Evolutionary conservation across 2,797 vertebrate species (phyloP), one percentile per base, ranked within the genome.

Genomic region (Orestias chungarensis): DNA sequence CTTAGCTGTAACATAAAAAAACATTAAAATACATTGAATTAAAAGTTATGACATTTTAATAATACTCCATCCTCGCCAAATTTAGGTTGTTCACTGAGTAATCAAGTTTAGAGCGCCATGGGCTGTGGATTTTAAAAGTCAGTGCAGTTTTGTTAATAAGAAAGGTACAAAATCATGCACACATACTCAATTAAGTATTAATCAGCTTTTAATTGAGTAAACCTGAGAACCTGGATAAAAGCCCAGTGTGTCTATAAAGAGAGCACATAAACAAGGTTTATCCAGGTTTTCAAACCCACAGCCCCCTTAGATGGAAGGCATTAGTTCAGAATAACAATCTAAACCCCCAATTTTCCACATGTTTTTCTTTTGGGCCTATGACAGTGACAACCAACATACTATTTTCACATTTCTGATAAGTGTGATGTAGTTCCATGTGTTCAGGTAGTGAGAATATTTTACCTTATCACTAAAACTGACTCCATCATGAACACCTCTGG

Each of bases 401-500:
- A 17, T 35, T 70, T 55, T 75, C 75, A 65, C 44, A 12, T 64
- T 66, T 35, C 8, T 35, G 55, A 59, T 35, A 59, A 18, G 29
- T 57, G 29, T 31, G 52, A 55, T 55, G 17, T 25, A 27, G 52
- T 59, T 1, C 23, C 52, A 75, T 71, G 54, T 27, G 65, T 59
- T 59, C 31, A 46, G 35, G 25, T 27, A 2, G 50, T 52, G 80
- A 75, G 70, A 54, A 23, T 3, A 68, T 52, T 75, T 59, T 79
- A 74, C 66, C 82, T 86, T 64, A 54, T 81, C 71, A 31, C 78
- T 11, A 66, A 73, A 72, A 73, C 77, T 81, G n/a, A n/a, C 76
- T 91, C 80, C 87, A 88, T 93, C 88, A 89, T 49, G 7, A 59
- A 62, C 74, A 57, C 78, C 76, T 82, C 78, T 64, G 70, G 82